Percentiles rank a stretch among this genome's conserved stretches.
phyloP scores from a whole-genome alignment of 2,888 invertebrate genomes.

The Scaptomyza flava region DNA sequence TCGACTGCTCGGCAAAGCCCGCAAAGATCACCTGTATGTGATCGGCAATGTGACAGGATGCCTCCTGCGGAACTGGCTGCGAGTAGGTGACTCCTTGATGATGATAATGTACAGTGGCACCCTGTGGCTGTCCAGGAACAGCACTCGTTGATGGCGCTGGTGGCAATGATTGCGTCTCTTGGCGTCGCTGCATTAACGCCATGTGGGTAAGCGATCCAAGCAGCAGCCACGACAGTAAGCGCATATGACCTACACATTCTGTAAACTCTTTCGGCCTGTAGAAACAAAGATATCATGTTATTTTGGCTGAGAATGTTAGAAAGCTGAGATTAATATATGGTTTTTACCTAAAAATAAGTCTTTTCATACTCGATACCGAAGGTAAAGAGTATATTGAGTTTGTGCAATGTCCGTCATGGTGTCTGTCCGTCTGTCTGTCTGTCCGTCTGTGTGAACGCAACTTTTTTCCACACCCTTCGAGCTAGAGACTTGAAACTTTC shows the following conservation, averaged over 20 bases:
- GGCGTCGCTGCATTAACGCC: slow-evolving; percentile 85
- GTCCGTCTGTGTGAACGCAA: no score
- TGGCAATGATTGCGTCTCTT: slow-evolving; percentile 63
- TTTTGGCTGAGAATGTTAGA: not conserved
- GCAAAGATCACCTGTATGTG: slow-evolving; percentile 97
- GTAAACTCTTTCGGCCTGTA: slow-evolving; percentile 94
- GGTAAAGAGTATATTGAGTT: no score
- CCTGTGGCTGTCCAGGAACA: slow-evolving; percentile 41
- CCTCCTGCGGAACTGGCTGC: slow-evolving; percentile 97
- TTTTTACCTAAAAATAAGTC: no score
- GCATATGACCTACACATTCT: slow-evolving; percentile 97
- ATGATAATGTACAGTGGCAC: slow-evolving; percentile 71
- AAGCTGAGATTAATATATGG: no score
- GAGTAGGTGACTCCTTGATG: slow-evolving; percentile 85
- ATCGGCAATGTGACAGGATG: slow-evolving; percentile 98
- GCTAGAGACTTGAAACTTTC: no score
- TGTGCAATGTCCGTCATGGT: no score
- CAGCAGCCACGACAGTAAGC: slow-evolving; percentile 97
- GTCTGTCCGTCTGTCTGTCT: no score
- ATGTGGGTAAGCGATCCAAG: slow-evolving; percentile 97
- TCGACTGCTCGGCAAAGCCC: slow-evolving; percentile 98
- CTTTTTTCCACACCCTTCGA: no score
- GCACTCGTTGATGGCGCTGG: slow-evolving; percentile 58
- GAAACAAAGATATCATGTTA: not conserved
- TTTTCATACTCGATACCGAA: no score